Conservation (phyloP, 2,888 invertebrate species). For the Pocota personata region DNA sequence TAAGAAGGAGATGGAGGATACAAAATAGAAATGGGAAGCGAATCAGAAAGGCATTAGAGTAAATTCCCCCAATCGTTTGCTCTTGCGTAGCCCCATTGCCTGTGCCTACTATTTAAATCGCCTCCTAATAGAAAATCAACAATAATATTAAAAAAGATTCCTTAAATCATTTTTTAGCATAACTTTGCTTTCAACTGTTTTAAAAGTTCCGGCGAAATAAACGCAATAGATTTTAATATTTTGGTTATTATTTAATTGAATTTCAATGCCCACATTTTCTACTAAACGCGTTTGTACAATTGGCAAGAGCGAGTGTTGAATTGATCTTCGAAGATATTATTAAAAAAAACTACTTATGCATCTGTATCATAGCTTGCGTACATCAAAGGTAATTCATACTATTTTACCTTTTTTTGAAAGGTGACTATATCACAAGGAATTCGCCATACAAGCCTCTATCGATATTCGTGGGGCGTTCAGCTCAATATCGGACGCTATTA, state of each 20-base stretch:
- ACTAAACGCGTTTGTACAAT: background rate
- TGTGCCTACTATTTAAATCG: background rate
- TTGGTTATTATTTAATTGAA: background rate
- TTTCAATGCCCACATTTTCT: background rate
- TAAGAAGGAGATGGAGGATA: background rate
- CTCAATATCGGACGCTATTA: no score
- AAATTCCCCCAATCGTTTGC: background rate
- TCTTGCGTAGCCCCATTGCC: background rate
- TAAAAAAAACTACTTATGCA: no score
- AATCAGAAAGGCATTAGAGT: background rate
- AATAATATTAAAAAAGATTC: background rate
- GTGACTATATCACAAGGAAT: no score
- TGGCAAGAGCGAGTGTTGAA: background rate
- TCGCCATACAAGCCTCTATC: no score
- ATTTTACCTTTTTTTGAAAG: no score
- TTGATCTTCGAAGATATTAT: no score
- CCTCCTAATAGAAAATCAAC: background rate
- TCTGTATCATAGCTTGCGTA: no score
- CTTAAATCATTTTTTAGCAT: no score
- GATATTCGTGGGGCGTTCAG: no score
- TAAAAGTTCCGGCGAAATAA: background rate
- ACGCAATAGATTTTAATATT: background rate
- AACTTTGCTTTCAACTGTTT: background rate
- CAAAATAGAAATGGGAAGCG: no score
- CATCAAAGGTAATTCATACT: no score